A percentile compares a stretch with the other conserved stretches of the same genome.
Conservation (phyloP, 2,888 invertebrate genomes). For the Dione vanillae region DNA sequence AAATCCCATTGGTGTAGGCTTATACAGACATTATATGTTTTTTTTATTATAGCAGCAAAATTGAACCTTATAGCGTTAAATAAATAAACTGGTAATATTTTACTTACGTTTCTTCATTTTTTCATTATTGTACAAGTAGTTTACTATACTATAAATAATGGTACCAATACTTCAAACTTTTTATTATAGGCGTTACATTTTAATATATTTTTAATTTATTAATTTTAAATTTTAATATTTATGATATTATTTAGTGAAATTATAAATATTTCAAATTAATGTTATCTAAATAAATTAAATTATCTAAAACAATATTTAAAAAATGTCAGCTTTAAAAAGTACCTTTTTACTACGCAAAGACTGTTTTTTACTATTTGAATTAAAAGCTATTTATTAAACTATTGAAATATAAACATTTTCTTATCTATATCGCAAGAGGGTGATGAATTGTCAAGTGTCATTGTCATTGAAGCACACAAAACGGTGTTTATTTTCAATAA, state of each 20-base stretch:
- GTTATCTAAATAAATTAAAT: too few relatives aligned
- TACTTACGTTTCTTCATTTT: neutral
- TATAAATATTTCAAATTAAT: too few relatives aligned
- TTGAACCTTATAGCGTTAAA: constrained; percentile 53
- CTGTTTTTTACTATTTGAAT: too few relatives aligned
- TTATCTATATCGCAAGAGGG: neutral
- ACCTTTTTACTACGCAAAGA: too few relatives aligned
- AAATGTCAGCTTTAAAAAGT: too few relatives aligned
- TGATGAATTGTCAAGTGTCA: constrained; percentile 6
- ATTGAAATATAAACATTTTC: neutral
- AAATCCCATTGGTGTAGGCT: constrained; percentile 60
- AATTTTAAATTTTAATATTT: neutral
- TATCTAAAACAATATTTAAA: too few relatives aligned
- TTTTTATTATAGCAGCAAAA: constrained; percentile 36
- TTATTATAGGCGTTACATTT: neutral
- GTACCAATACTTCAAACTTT: neutral
- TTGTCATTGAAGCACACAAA: constrained; percentile 1
- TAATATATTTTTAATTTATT: too few relatives aligned
- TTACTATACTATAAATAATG: neutral
- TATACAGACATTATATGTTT: constrained; percentile 52
- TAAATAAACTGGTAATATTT: constrained; percentile 2
- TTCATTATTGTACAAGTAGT: neutral
- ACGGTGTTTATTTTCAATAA: constrained; percentile 12
- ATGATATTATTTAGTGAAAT: neutral
- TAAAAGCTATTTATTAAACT: too few relatives aligned